Evolutionary conservation across 2,888 invertebrate species (phyloP).

Genomic region (Leptarthrus brevirostris): DNA sequence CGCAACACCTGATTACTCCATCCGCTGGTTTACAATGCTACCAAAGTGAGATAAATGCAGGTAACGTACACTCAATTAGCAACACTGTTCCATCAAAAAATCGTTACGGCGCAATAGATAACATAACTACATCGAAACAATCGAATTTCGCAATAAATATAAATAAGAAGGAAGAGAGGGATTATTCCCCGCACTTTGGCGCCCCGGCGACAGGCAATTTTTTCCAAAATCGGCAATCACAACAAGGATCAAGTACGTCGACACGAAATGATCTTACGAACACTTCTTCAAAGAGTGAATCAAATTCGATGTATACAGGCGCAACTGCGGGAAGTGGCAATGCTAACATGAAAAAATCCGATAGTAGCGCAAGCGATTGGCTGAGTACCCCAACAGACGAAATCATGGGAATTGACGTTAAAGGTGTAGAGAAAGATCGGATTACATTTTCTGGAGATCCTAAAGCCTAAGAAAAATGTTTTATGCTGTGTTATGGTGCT

Average conservation of each 20-base stretch:
- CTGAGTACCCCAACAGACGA: conserved; percentile 59
- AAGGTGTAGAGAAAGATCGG: conserved; percentile 58
- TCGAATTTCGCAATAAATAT: conserved; percentile 56
- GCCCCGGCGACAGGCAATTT: conserved; percentile 57
- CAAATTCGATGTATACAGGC: conserved; percentile 55
- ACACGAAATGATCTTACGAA: conserved; percentile 50
- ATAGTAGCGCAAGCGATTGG: conserved; percentile 59
- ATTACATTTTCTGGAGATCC: conserved; percentile 52
- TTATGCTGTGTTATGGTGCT: conserved; percentile 39
- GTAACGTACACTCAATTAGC: conserved; percentile 57
- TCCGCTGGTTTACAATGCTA: conserved; percentile 54
- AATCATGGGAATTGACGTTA: conserved; percentile 58
- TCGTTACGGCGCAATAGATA: conserved; percentile 63
- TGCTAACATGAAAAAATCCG: conserved; percentile 57
- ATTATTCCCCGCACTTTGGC: conserved; percentile 58
- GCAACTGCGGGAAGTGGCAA: conserved; percentile 43
- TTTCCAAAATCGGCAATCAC: conserved; percentile 54
- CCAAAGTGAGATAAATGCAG: conserved; percentile 56
- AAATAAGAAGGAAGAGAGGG: conserved; percentile 56
- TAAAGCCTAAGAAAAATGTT: conserved; percentile 12
- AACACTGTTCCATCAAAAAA: conserved; percentile 57
- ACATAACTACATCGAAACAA: conserved; percentile 52
- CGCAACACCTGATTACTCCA: conserved; percentile 64
- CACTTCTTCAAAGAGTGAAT: conserved; percentile 56
- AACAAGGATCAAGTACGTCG: conserved; percentile 45